These are phyloP conservation scores for Aphidoletes aphidimyza DNA, from an alignment of 2,888 invertebrate species.

Conservation along the genomic window DNA sequence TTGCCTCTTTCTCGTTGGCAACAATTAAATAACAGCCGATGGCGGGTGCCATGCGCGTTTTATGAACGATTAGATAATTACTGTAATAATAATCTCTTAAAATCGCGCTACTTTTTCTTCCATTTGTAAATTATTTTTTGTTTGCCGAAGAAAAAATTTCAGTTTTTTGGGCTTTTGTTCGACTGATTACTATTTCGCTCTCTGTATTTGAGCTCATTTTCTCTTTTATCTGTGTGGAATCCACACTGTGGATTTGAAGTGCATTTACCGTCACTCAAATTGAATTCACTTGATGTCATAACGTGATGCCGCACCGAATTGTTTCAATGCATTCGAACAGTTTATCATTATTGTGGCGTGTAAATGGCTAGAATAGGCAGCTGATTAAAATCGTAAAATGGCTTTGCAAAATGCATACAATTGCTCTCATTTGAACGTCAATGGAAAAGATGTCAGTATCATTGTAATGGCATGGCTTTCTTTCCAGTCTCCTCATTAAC, in stretches of 20 bases:
- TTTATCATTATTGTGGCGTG: not conserved
- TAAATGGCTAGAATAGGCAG: not conserved
- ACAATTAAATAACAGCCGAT: slow-evolving; percentile 51
- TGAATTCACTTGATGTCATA: slow-evolving; percentile 1
- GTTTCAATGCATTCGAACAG: too few relatives aligned
- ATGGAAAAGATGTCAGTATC: slow-evolving; percentile 23
- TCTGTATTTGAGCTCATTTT: too few relatives aligned
- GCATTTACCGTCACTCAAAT: not conserved
- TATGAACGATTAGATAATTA: slow-evolving; percentile 53
- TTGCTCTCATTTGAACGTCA: not conserved
- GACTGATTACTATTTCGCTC: not conserved
- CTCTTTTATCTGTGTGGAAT: not conserved
- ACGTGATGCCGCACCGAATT: not conserved
- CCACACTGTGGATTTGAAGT: too few relatives aligned
- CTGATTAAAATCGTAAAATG: not conserved
- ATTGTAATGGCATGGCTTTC: slow-evolving; percentile 9
- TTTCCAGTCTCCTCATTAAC: slow-evolving; percentile 25
- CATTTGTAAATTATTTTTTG: not conserved
- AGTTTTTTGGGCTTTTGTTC: slow-evolving; percentile 15
- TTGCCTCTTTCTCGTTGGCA: not conserved
- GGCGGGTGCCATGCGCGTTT: slow-evolving; percentile 23
- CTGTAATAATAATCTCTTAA: slow-evolving; percentile 15
- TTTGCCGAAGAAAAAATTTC: not conserved
- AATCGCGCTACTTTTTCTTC: not conserved
- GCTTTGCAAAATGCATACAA: not conserved